Percentiles rank a stretch among this genome's conserved stretches.
phyloP scores from a whole-genome alignment of 2,113 vertebrate genomes.

The Gallinago undulata region DNA sequence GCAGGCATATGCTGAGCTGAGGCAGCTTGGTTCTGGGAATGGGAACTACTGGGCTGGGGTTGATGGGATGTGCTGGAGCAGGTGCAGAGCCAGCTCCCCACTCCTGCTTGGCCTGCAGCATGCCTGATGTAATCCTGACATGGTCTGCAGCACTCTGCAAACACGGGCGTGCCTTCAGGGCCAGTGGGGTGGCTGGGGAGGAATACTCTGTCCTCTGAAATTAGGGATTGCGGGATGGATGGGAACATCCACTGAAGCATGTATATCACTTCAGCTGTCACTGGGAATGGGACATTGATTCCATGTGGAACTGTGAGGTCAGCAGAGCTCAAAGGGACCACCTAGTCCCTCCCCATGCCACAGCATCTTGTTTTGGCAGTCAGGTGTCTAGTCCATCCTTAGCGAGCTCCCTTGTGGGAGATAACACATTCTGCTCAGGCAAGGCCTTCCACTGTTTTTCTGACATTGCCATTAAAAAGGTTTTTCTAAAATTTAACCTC shows the following conservation, averaged over 20 bases:
- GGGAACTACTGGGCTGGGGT: background rate
- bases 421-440: background rate
- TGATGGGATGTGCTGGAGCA: background rate
- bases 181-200: accelerated
- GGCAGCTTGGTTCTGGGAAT: background rate
- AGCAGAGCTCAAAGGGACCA: background rate
- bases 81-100: background rate
- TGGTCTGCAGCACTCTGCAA: background rate
- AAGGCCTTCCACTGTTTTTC: background rate
- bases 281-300: background rate
- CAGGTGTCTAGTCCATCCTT: background rate
- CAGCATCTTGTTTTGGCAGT: background rate
- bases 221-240: background rate
- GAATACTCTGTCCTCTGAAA: background rate
- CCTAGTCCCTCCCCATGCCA: too few relatives aligned
- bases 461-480: background rate
- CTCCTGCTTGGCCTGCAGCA: accelerated
- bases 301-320: background rate
- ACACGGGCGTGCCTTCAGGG: accelerated
- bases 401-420: accelerated
- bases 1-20: background rate
- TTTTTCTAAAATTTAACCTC: background rate
- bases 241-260: background rate
- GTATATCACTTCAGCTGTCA: background rate
- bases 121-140: accelerated